A percentile compares a stretch with the other conserved stretches of the same genome.
Evolutionary conservation across 1,140 invertebrate genomes (phyloP).

Genomic region (Sesamia nonagrioides): DNA sequence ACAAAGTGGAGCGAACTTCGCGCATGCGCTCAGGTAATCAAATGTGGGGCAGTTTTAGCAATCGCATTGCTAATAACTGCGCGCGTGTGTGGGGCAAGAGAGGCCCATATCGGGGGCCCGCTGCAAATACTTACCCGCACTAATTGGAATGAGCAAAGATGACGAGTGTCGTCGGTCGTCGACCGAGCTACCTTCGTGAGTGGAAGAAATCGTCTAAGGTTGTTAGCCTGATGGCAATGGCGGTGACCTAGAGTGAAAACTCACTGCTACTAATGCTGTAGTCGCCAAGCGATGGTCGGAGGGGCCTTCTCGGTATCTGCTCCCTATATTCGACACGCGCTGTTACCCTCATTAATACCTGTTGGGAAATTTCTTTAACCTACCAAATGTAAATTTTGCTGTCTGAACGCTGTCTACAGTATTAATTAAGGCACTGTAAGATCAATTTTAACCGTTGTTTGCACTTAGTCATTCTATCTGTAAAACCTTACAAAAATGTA

Average conservation of each 20-base stretch:
- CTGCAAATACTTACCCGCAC: slow-evolving; percentile 60
- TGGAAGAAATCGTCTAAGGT: slow-evolving; percentile 58
- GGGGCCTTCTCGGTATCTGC: not conserved
- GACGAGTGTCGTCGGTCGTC: slow-evolving; percentile 65
- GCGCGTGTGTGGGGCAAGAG: slow-evolving; percentile 56
- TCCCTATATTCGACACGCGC: not conserved
- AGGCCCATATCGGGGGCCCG: slow-evolving; percentile 65
- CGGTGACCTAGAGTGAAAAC: slow-evolving; percentile 20
- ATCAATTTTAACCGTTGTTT: too few species aligned
- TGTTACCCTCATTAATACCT: not conserved
- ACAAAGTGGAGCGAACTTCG: slow-evolving; percentile 77
- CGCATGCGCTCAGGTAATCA: slow-evolving; percentile 77
- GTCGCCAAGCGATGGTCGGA: not conserved
- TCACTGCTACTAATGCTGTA: slow-evolving; percentile 20
- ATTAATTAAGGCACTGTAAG: too few species aligned
- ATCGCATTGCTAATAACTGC: slow-evolving; percentile 64
- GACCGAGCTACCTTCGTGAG: slow-evolving; percentile 63
- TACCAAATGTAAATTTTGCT: too few species aligned
- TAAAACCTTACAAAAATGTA: too few species aligned
- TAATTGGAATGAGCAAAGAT: slow-evolving; percentile 67
- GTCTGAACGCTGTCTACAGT: too few species aligned
- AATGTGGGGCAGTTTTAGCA: slow-evolving; percentile 72
- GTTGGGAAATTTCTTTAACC: not conserved
- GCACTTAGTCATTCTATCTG: too few species aligned
- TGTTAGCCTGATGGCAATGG: slow-evolving; percentile 59